Evolutionary conservation across 2,113 vertebrate genomes (phyloP).

Genomic region (Phodopus roborovskii): DNA sequence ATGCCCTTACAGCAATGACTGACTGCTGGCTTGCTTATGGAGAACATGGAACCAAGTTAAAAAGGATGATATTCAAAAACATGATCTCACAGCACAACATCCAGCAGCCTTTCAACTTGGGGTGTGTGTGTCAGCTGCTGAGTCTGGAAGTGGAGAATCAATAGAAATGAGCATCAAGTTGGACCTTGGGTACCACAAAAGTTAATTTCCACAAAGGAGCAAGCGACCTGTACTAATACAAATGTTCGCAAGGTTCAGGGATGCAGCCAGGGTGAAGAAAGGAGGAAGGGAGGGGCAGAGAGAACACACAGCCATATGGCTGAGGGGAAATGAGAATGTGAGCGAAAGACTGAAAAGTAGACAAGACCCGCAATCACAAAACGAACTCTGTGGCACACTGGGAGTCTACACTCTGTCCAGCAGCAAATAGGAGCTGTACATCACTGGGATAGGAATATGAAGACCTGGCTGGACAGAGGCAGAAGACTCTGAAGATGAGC

Average conservation of each 20-base stretch:
- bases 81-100: neutral
- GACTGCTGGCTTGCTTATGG: neutral
- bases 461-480: neutral
- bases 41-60: neutral
- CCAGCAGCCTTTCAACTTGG: neutral
- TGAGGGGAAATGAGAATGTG: too few relatives aligned
- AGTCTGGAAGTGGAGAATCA: neutral
- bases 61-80: neutral
- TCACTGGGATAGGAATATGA: neutral
- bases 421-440: neutral
- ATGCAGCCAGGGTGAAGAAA: neutral
- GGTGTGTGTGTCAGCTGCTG: neutral
- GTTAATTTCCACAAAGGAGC: neutral
- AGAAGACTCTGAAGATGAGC: neutral
- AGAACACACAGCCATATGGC: neutral
- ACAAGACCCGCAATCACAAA: neutral
- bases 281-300: neutral
- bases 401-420: neutral
- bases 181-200: neutral
- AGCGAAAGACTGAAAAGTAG: neutral
- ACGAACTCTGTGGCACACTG: neutral
- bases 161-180: neutral
- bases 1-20: neutral
- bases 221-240: neutral
- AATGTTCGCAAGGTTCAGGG: neutral